Evolutionary conservation across 30 jellyfish, hydroid and myxozoan genomes (phyloP).

Genomic region (Turritopsis rubra): DNA sequence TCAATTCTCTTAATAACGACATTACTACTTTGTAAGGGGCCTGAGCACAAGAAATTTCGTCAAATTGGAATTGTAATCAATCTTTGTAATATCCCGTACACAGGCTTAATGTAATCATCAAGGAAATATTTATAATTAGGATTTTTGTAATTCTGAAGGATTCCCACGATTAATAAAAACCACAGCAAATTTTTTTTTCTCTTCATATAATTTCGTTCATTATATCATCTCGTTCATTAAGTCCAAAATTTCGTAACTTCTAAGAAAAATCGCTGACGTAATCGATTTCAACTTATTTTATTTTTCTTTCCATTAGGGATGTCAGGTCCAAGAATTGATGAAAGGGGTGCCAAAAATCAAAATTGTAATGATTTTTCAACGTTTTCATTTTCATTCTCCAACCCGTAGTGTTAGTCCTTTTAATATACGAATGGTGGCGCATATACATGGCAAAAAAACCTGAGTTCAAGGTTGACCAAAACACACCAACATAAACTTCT

Average conservation of each 20-base stretch:
- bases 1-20: too few species aligned
- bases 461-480: too few species aligned
- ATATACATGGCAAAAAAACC: too few species aligned
- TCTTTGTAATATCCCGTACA: neutral
- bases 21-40: neutral
- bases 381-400: too few species aligned
- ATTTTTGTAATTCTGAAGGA: neutral
- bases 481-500: neutral
- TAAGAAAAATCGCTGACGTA: neutral
- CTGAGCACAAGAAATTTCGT: neutral
- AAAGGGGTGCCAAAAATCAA: too few species aligned
- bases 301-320: neutral
- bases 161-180: neutral
- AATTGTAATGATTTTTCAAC: too few species aligned
- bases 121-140: neutral
- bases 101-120: neutral
- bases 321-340: too few species aligned
- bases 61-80: neutral
- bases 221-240: too few species aligned
- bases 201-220: too few species aligned
- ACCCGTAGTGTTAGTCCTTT: too few species aligned
- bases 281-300: neutral
- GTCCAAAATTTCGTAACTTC: neutral
- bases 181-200: neutral
- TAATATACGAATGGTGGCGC: too few species aligned